Evolutionary conservation across 2,113 vertebrate genomes (phyloP).

Genomic region (Paramisgurnus dabryanus): DNA sequence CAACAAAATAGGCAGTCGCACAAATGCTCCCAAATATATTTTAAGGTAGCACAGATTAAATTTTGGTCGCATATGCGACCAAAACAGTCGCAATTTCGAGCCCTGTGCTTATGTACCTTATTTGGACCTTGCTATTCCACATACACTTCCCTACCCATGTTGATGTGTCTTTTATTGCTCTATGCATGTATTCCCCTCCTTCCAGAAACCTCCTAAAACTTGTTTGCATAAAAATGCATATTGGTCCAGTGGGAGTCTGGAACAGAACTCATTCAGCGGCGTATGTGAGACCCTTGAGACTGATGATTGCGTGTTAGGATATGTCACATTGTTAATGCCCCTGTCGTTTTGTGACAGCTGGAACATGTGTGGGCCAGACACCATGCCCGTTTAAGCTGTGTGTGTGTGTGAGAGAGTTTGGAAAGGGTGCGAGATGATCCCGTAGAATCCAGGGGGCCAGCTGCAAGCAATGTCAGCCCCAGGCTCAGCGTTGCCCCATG

Average conservation of each 20-base stretch:
- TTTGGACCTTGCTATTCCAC: too few relatives aligned
- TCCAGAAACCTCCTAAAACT: constrained; percentile 3
- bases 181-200: constrained; percentile 21
- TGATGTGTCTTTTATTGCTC: constrained; percentile 15
- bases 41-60: too few relatives aligned
- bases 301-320: constrained; percentile 61
- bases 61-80: too few relatives aligned
- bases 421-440: background rate
- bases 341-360: constrained; percentile 52
- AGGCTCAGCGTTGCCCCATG: constrained; percentile 59
- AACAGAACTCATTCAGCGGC: constrained; percentile 21
- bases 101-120: too few relatives aligned
- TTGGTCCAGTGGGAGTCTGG: background rate
- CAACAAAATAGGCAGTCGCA: too few relatives aligned
- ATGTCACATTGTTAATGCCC: constrained; percentile 66
- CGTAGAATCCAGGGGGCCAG: constrained; percentile 56
- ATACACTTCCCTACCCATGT: background rate
- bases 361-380: constrained; percentile 37
- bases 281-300: constrained; percentile 50
- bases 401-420: constrained; percentile 50
- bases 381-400: constrained; percentile 29
- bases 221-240: constrained; percentile 27
- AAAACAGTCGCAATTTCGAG: too few relatives aligned
- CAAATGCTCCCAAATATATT: too few relatives aligned
- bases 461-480: constrained; percentile 63